Evolutionary conservation across 2,888 invertebrate genomes (phyloP).

Genomic region (Xanthia togata): DNA sequence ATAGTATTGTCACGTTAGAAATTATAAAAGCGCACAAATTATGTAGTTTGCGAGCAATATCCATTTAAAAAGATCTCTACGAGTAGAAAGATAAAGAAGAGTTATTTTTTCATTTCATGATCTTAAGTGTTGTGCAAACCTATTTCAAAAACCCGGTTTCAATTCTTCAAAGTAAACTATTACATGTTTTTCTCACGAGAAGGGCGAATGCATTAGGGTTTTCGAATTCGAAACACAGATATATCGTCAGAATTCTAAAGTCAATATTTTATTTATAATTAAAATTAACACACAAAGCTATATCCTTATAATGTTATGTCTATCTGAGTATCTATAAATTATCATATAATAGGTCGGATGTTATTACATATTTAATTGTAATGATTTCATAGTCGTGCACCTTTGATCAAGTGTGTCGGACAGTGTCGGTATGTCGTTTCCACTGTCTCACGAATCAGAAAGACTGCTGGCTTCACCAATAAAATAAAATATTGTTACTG

Average conservation of each 20-base stretch:
- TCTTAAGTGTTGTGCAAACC: not conserved
- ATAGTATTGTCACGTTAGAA: no score
- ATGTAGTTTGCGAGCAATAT: not conserved
- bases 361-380: slow-evolving; percentile 46
- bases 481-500: not conserved
- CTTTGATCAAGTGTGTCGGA: slow-evolving; percentile 11
- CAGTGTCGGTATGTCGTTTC: slow-evolving; percentile 9
- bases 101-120: not conserved
- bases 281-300: slow-evolving; percentile 55
- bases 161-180: slow-evolving; percentile 1
- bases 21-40: no score
- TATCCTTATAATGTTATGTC: slow-evolving; percentile 6
- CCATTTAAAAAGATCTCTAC: not conserved
- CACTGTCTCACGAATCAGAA: slow-evolving; percentile 16
- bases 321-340: slow-evolving; percentile 42
- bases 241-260: not conserved
- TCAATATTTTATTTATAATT: slow-evolving; percentile 22
- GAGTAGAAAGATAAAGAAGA: not conserved
- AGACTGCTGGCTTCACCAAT: not conserved
- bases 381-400: slow-evolving; percentile 29
- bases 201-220: not conserved
- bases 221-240: not conserved
- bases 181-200: not conserved
- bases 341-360: slow-evolving; percentile 54
- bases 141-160: not conserved